Conservation (phyloP, 2,888 invertebrate genomes). For the Empis stercorea region DNA sequence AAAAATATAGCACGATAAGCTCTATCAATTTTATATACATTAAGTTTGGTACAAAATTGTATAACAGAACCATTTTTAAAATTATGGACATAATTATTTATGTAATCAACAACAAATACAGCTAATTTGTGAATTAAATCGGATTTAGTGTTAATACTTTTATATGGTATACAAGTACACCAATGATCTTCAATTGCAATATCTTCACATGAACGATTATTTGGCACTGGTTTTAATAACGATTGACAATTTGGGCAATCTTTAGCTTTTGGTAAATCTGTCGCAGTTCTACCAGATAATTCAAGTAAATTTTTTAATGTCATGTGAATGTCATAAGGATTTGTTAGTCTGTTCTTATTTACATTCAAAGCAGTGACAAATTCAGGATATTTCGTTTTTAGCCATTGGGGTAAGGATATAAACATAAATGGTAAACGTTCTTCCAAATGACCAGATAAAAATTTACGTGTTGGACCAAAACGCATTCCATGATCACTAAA, state of each 20-base stretch:
- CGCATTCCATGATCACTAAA: slow-evolving; percentile 70
- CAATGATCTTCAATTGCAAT: slow-evolving; percentile 57
- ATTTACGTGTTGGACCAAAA: slow-evolving; percentile 56
- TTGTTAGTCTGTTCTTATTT: slow-evolving; percentile 54
- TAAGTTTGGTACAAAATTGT: slow-evolving; percentile 41
- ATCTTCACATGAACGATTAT: slow-evolving; percentile 52
- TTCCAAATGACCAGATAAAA: slow-evolving; percentile 61
- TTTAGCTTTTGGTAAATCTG: slow-evolving; percentile 28
- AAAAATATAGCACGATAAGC: slow-evolving; percentile 32
- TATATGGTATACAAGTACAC: slow-evolving; percentile 60
- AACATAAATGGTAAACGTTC: slow-evolving; percentile 64
- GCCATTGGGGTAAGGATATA: slow-evolving; percentile 50
- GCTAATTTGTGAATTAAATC: slow-evolving; percentile 42
- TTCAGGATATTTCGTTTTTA: slow-evolving; percentile 41
- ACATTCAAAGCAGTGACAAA: slow-evolving; percentile 42
- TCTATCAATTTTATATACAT: slow-evolving; percentile 42
- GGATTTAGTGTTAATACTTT: slow-evolving; percentile 31
- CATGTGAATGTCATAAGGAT: slow-evolving; percentile 63
- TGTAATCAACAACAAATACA: slow-evolving; percentile 24
- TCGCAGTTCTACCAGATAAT: slow-evolving; percentile 37
- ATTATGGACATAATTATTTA: slow-evolving; percentile 25
- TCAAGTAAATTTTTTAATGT: slow-evolving; percentile 52
- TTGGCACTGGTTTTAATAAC: slow-evolving; percentile 44
- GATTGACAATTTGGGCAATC: slow-evolving; percentile 56
- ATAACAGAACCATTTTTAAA: slow-evolving; percentile 26